Percentiles rank a stretch among this genome's conserved stretches.
These are phyloP conservation scores for Bufotes viridis DNA, from an alignment of 2,797 vertebrate species.

Conservation along the genomic window DNA sequence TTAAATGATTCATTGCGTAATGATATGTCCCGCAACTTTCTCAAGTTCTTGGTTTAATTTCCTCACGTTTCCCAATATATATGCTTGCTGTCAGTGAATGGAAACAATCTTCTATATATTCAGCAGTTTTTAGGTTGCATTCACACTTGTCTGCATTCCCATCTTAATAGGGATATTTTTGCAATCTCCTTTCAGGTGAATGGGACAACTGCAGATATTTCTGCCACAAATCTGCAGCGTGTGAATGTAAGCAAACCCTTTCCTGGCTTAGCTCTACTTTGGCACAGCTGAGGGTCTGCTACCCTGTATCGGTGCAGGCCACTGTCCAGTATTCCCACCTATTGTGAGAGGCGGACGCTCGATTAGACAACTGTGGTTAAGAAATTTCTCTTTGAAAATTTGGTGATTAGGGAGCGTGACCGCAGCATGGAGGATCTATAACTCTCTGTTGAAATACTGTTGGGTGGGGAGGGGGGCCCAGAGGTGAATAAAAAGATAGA, in stretches of 20 bases:
- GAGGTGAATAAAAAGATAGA: background rate
- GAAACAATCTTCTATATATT: background rate
- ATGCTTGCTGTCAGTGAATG: background rate
- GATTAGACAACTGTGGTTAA: background rate
- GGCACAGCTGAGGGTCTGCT: background rate
- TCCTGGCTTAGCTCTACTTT: background rate
- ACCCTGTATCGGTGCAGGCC: background rate
- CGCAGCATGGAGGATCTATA: background rate
- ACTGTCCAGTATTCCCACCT: background rate
- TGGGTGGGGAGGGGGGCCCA: background rate
- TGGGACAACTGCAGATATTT: too few species aligned
- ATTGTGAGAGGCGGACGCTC: background rate
- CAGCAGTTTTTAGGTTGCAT: too few species aligned
- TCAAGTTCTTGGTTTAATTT: background rate
- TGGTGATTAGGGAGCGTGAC: background rate
- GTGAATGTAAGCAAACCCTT: too few species aligned
- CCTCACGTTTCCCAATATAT: background rate
- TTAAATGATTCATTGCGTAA: background rate
- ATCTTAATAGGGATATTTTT: too few species aligned
- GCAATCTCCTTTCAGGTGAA: too few species aligned
- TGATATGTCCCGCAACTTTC: background rate
- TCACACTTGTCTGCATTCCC: too few species aligned
- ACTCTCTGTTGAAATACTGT: background rate
- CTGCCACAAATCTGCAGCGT: too few species aligned
- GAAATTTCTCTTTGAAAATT: background rate